Percentiles rank a stretch among this genome's conserved stretches.
These are phyloP conservation scores for Parauchenoglanis punctatus DNA, from an alignment of 2,797 vertebrate species.

Conservation along the genomic window DNA sequence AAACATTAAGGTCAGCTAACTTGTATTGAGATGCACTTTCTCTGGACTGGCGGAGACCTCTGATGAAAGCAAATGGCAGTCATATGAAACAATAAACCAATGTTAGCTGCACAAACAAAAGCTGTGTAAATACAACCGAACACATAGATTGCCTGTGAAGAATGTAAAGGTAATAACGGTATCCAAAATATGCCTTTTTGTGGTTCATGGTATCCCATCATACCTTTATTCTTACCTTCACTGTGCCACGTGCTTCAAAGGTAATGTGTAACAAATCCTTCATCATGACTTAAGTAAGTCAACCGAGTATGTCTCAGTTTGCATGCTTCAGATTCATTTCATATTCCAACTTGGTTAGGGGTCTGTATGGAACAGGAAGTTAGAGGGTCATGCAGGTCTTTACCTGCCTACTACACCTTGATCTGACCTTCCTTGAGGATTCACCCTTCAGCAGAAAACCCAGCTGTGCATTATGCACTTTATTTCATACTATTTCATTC, in stretches of 20 bases:
- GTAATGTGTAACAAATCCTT: background rate
- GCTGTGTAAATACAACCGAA: slow-evolving; percentile 52
- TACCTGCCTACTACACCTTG: slow-evolving; percentile 28
- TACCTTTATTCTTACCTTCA: background rate
- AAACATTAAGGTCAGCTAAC: slow-evolving; percentile 58
- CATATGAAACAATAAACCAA: slow-evolving; percentile 39
- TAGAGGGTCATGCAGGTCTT: slow-evolving; percentile 43
- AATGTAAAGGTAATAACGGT: background rate
- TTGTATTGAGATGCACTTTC: slow-evolving; percentile 54
- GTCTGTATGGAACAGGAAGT: slow-evolving; percentile 21
- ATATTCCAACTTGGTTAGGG: slow-evolving; percentile 39
- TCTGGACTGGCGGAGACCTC: background rate
- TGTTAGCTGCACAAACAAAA: slow-evolving; percentile 61
- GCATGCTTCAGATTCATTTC: slow-evolving; percentile 9
- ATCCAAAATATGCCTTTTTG: background rate
- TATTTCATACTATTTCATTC: background rate
- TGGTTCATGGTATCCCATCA: background rate
- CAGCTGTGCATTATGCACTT: background rate
- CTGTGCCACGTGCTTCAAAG: background rate
- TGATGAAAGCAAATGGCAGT: background rate
- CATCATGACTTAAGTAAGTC: background rate
- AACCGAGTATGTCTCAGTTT: background rate
- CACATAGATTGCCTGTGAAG: background rate
- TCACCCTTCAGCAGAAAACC: slow-evolving; percentile 18
- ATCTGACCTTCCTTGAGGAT: slow-evolving; percentile 24